Base-by-base conservation (phyloP, 2,113 vertebrate species). In the Chloebia gouldiae region DNA sequence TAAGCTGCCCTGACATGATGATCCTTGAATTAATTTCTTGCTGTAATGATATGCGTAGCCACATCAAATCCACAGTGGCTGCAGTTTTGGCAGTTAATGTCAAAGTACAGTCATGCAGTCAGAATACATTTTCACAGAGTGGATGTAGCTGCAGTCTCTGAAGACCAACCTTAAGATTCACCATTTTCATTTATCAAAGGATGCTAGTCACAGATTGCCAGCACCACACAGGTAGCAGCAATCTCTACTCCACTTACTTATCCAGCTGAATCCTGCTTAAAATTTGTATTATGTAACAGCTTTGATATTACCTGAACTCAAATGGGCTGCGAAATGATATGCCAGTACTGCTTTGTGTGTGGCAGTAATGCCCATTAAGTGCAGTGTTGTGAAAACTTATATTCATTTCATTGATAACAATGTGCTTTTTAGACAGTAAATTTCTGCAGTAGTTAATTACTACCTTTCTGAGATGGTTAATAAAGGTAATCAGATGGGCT, bases 401-500 rank as follows among this genome's bases (percentile, higher is more conserved):
- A 63, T 90, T 91, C 11, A 2, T 95, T 93, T 92, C 71, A 65
- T 66, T 83, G 88, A 92, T 72, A 96, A 94, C 82, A 94, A 39
- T 81, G 86, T 60, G 83, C 27, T 86, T 93, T 95, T 92, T 45
- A 78, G 81, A 75, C 75, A 92, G 73, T 75, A 75, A 65, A 77
- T 95, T 95, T 91, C 93, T 76, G 40, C 75, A 77, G 49, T 10
- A 79, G 51, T 85, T 95, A 96, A 96, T 97, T 95, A 89, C 47
- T 81, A 61, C 66, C 28, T 5, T 56, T 95, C 77, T 71, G 92
- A 91, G 81, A 68, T 93, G 71, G 78, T 80, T 92, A 96, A 95
- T 92, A 95, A 92, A 94, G 68, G 88, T 95, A 96, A 95, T 93
- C 90, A 96, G 57, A 83, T 6, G 3, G 88, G 78, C 59, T 95